A percentile compares a stretch with the other conserved stretches of the same genome.
Evolutionary conservation across 2,113 vertebrate genomes (phyloP).

Genomic region (Callipepla squamata): DNA sequence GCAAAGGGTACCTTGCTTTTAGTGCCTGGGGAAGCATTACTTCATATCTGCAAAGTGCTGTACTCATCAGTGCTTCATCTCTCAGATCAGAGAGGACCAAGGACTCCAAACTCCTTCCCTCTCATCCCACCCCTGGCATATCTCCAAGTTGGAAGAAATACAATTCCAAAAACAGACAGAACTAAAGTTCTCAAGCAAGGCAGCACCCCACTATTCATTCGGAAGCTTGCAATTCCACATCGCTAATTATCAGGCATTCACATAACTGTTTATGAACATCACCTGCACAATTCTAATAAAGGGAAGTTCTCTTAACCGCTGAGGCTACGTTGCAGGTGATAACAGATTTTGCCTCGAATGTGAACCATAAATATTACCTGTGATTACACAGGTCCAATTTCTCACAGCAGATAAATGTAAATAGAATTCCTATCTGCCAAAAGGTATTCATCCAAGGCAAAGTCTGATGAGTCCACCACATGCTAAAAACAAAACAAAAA

Average conservation of each 20-base stretch:
- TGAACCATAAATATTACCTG: neutral
- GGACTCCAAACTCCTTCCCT: neutral
- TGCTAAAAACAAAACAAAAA: neutral
- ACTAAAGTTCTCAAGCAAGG: neutral
- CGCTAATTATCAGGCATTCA: neutral
- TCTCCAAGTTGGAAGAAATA: neutral
- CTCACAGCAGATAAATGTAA: neutral
- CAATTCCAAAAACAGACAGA: neutral
- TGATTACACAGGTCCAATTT: neutral
- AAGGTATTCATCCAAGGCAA: neutral
- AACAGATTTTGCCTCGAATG: neutral
- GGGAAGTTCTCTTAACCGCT: neutral
- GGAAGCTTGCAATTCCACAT: neutral
- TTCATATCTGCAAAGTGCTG: neutral
- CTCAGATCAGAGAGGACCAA: neutral
- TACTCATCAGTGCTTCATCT: neutral
- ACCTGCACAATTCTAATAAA: neutral
- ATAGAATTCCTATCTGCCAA: neutral
- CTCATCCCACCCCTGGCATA: accelerated
- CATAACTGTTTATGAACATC: neutral
- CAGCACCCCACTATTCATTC: neutral
- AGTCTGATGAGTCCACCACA: neutral
- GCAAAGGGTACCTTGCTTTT: neutral
- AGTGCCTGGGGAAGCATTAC: neutral
- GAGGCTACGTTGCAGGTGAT: neutral